phyloP scores from a whole-genome alignment of 2,797 vertebrate species.

The Mastacembelus armatus region DNA sequence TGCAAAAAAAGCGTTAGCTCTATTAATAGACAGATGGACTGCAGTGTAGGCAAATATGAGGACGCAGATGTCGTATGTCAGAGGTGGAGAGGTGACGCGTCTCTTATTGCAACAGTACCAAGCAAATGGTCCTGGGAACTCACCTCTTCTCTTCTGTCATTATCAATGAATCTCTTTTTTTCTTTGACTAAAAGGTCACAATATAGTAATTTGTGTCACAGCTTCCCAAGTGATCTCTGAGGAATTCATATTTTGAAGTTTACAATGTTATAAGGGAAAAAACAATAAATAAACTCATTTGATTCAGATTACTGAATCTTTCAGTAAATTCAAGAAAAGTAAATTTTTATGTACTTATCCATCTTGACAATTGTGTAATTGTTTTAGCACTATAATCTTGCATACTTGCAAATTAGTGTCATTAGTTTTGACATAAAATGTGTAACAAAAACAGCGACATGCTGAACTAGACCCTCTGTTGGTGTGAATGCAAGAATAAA shows the following conservation, averaged over 20 bases:
- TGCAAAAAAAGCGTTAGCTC: neutral
- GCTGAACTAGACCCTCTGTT: neutral
- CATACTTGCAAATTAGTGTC: too few species aligned
- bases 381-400: too few species aligned
- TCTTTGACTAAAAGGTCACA: too few species aligned
- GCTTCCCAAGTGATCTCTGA: too few species aligned
- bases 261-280: too few species aligned
- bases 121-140: slow-evolving; percentile 36
- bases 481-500: neutral
- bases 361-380: neutral
- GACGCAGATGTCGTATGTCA: slow-evolving; percentile 54
- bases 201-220: too few species aligned
- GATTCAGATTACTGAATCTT: too few species aligned
- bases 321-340: too few species aligned
- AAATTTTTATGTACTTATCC: neutral
- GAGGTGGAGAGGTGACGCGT: slow-evolving; percentile 60
- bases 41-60: slow-evolving; percentile 53
- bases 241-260: too few species aligned
- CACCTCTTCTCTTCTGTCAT: neutral
- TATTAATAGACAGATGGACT: slow-evolving; percentile 40
- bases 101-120: slow-evolving; percentile 45
- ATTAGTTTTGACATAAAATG: too few species aligned
- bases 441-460: neutral
- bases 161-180: neutral
- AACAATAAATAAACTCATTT: too few species aligned